Evolutionary conservation across 2,797 vertebrate species (phyloP).

Genomic region (Sternotherus odoratus): DNA sequence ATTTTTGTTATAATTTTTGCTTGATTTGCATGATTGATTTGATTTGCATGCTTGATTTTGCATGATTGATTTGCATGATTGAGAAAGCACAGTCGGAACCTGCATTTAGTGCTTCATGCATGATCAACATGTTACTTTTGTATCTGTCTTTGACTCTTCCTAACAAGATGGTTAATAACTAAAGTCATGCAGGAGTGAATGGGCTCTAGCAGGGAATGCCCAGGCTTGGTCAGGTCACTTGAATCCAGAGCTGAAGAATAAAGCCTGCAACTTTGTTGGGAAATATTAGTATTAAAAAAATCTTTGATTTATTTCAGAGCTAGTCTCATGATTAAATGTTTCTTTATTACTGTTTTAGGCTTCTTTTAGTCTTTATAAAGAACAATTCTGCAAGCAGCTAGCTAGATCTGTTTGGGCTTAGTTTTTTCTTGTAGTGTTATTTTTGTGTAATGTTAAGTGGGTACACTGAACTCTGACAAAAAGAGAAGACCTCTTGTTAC

Average conservation of each 20-base stretch:
- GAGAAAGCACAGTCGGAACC: conserved; percentile 54
- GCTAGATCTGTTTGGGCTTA: background rate
- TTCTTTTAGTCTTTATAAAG: background rate
- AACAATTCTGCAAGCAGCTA: background rate
- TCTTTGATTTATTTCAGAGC: background rate
- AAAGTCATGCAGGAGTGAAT: conserved; percentile 53
- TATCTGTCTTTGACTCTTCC: conserved; percentile 3
- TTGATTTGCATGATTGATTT: no score
- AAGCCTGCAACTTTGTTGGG: background rate
- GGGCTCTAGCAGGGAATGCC: conserved; percentile 18
- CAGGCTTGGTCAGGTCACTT: conserved; percentile 54
- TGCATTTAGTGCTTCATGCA: conserved; percentile 36
- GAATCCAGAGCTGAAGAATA: conserved; percentile 37
- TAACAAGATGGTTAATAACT: conserved; percentile 57
- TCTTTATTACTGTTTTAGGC: background rate
- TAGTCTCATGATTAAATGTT: background rate
- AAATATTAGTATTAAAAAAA: background rate
- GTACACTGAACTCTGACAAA: background rate
- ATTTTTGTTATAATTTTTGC: background rate
- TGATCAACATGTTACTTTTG: background rate
- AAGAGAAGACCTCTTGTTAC: background rate
- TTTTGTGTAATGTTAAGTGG: background rate
- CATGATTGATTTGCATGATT: no score
- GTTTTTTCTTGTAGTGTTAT: background rate
- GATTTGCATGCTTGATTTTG: no score